Evolutionary conservation across 1,140 invertebrate species (phyloP), one percentile per base, ranked within the genome.

Genomic region (Trichogramma pretiosum): DNA sequence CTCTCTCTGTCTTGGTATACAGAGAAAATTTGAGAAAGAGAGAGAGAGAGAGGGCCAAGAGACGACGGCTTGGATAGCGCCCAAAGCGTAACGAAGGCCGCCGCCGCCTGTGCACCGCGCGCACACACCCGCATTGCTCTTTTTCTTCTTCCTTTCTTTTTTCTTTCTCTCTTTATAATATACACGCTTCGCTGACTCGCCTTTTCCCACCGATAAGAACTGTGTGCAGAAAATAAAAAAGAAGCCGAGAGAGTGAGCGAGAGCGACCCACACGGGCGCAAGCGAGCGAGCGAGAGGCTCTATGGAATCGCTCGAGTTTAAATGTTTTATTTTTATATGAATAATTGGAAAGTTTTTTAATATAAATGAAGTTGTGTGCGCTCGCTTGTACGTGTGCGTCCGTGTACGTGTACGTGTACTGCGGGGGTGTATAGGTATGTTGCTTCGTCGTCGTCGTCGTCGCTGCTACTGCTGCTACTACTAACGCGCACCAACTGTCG

Each of bases 21-120:
- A 14, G 32, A 34, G 24, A 28, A 28, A 28, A 11, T 5, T 9
- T 5, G 32, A 34, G 11, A 28, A 28, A 28, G 24, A 10, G 32
- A 14, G 32, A 34, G 11, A 28, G 24, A 28, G 24, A 44, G 38
- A 21, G 19, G 43, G 34, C 38, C 38, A 54, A 49, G 37, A 41
- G 35, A 40, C 42, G 48, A n/a, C n/a, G n/a, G n/a, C n/a, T 50
- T 50, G 48, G 48, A 50, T 46, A 41, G 22, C 47, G 47, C 44
- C 48, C 43, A 50, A 50, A 46, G 47, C 33, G 46, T 50, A 50
- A 45, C 48, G 48, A 50, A 45, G 48, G 28, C 42, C 48, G n/a
- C n/a, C 48, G 35, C 18, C 37, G 14, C 41, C 24, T 36, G 41
- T 37, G 36, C n/a, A n/a, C n/a, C n/a, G n/a, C n/a, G n/a, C n/a